phyloP scores from a whole-genome alignment of 37 sponge, comb jelly and placozoan genomes.

The Bolinopsis microptera region DNA sequence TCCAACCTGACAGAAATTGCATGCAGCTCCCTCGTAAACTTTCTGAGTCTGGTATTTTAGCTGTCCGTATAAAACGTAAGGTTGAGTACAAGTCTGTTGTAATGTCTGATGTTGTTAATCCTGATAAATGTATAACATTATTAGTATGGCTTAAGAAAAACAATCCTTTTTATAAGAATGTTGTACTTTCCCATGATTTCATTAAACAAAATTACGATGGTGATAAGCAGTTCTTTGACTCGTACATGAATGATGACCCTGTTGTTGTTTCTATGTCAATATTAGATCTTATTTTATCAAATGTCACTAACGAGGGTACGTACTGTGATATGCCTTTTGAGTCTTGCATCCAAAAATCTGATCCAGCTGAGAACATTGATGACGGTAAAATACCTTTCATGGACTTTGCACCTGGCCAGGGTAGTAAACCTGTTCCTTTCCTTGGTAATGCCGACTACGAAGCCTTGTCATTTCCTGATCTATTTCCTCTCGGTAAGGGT shows the following conservation, averaged over 20 bases:
- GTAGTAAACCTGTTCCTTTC: background rate
- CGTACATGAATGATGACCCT: background rate
- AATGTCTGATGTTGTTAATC: background rate
- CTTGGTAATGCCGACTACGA: background rate
- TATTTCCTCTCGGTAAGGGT: constrained; percentile 11
- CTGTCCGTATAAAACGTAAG: background rate
- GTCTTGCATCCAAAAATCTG: background rate
- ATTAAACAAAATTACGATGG: background rate
- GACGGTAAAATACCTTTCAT: background rate
- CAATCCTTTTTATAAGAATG: background rate
- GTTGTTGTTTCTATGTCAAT: background rate
- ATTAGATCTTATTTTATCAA: background rate
- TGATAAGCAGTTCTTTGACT: background rate
- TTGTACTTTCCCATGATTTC: background rate
- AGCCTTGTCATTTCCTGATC: background rate
- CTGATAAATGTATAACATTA: background rate
- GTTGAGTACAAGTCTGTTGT: background rate
- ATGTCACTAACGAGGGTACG: background rate
- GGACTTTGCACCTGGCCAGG: constrained; percentile 16
- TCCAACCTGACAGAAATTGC: background rate
- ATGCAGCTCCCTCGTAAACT: background rate
- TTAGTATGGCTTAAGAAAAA: background rate
- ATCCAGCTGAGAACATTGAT: background rate
- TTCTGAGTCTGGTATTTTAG: background rate
- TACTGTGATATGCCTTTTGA: background rate